Conservation (phyloP, 2,888 invertebrate genomes). For the Aspidiotus rigidus region DNA sequence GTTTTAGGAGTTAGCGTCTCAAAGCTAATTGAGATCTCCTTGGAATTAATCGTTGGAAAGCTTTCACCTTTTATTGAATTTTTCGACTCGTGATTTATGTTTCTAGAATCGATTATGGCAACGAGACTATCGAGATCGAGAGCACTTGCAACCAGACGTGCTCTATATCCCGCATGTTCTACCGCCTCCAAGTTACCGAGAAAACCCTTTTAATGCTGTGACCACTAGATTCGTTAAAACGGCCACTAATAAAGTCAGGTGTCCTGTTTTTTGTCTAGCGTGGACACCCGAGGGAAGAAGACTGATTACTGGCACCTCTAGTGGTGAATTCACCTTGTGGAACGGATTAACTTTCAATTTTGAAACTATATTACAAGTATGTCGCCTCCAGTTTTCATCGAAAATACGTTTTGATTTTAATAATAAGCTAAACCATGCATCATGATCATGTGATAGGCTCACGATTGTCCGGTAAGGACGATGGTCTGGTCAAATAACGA, state of each 20-base stretch:
- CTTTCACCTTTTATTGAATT: no score
- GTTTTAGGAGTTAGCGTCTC: no score
- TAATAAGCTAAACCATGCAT: not conserved
- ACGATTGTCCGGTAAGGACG: conserved; percentile 95
- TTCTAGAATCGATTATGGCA: conserved; percentile 85
- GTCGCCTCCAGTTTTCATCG: not conserved
- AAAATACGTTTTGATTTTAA: not conserved
- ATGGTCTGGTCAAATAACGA: conserved; percentile 99
- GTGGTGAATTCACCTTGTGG: conserved; percentile 99
- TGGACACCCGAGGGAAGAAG: conserved; percentile 99
- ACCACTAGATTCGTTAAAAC: conserved; percentile 93
- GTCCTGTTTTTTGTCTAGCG: conserved; percentile 96
- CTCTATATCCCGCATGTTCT: conserved; percentile 88
- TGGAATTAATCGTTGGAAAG: no score
- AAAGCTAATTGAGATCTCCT: no score
- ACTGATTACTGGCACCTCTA: conserved; percentile 95
- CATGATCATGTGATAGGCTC: conserved; percentile 62
- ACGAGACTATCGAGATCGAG: conserved; percentile 77
- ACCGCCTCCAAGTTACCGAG: conserved; percentile 87
- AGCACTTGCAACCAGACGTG: conserved; percentile 86
- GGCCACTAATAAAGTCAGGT: conserved; percentile 99
- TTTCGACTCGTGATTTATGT: not conserved
- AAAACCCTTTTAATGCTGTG: conserved; percentile 93
- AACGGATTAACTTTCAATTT: conserved; percentile 99
- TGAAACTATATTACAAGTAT: conserved; percentile 97